A percentile compares a stretch with the other conserved stretches of the same genome.
These are phyloP conservation scores for Eudorcas thomsonii DNA, from an alignment of 2,113 vertebrate genomes.

Conservation along the genomic window DNA sequence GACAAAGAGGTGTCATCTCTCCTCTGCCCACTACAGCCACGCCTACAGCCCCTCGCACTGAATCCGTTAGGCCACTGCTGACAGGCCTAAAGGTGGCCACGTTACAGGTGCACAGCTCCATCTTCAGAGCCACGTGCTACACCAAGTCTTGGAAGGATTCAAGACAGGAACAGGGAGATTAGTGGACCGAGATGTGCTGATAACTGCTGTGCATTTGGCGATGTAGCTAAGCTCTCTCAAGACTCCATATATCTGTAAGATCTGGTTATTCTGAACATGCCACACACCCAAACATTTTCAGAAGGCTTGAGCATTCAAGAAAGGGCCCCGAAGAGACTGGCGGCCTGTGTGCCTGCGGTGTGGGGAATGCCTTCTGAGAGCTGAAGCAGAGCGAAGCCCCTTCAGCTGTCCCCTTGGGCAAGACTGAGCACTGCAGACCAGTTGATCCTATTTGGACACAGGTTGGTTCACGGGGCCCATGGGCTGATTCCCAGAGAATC, in stretches of 20 bases:
- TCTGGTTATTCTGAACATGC: not conserved
- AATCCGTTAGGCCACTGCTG: not conserved
- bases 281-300: not conserved
- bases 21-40: not conserved
- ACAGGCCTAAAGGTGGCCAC: not conserved
- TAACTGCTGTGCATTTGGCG: not conserved
- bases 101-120: not conserved
- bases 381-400: not conserved
- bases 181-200: not conserved
- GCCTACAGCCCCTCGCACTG: not conserved
- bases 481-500: not conserved
- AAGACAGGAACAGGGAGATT: not conserved
- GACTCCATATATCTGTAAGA: not conserved
- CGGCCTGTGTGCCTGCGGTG: not conserved
- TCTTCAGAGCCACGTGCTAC: not conserved
- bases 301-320: not conserved
- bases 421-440: not conserved
- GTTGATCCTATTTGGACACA: not conserved
- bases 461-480: not conserved
- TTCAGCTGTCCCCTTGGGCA: not conserved
- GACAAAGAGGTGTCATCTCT: not conserved
- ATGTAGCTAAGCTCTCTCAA: not conserved
- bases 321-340: not conserved
- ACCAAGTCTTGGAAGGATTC: not conserved
- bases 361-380: not conserved